Percentiles rank a stretch among this genome's conserved stretches.
These are phyloP conservation scores for Tragelaphus strepsiceros DNA, from an alignment of 2,113 vertebrate species.

Conservation along the genomic window DNA sequence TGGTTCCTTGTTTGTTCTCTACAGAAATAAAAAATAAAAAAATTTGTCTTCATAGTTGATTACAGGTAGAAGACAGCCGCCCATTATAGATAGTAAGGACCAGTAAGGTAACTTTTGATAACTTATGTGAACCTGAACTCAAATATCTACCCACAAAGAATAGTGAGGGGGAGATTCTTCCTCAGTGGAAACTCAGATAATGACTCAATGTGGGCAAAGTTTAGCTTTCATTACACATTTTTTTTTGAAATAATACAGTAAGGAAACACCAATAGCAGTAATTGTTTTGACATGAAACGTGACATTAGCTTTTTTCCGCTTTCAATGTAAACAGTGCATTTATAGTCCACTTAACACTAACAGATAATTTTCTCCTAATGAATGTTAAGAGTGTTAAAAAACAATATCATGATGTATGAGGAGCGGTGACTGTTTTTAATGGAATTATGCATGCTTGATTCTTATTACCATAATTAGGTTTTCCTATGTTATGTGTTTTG, in stretches of 20 bases:
- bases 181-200: background rate
- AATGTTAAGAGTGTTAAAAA: constrained; percentile 64
- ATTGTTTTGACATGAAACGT: constrained; percentile 60
- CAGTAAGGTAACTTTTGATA: background rate
- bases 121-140: background rate
- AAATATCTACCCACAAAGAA: background rate
- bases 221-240: background rate
- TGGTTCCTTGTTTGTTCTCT: background rate
- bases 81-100: background rate
- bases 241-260: constrained; percentile 37
- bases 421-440: constrained; percentile 64
- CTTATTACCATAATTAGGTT: constrained; percentile 75
- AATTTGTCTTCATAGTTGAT: background rate
- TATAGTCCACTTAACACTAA: constrained; percentile 68
- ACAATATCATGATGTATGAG: constrained; percentile 52
- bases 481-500: constrained; percentile 43
- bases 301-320: constrained; percentile 49
- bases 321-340: constrained; percentile 64
- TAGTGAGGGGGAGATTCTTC: background rate
- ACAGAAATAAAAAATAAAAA: background rate
- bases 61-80: background rate
- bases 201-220: background rate
- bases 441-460: constrained; percentile 69
- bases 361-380: constrained; percentile 78
- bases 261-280: constrained; percentile 29